Base-by-base conservation (phyloP, 2,113 vertebrate genomes). In the Lophotis ruficrista region DNA sequence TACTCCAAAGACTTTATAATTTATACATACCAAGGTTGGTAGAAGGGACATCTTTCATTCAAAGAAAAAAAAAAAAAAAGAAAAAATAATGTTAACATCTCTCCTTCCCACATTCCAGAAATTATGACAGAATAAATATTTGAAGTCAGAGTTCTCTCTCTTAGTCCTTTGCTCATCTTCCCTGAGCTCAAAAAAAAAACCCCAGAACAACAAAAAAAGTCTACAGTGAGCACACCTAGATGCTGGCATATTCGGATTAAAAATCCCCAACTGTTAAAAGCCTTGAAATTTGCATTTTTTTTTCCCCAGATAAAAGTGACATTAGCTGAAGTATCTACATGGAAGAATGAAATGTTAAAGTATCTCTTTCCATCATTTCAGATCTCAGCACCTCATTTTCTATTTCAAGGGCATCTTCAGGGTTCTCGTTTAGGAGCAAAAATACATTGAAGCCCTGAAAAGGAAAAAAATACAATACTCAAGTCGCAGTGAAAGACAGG, bases 351-450 rank as follows among this genome's bases (percentile, higher is more conserved):
- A 23, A 84, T 69, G 28, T 30, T 87, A 24, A 90, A 75, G 22
- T 54, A 82, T 79, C 7, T 28, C 53, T 57, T 57, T 82, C 45
- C 56, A 24, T n/a, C 33, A 53, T 87, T 64, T 83, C n/a, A 64
- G n/a, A 58, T 14, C 14, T 78, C 68, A 64, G 60, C 33, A 82
- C 50, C 14, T 75, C 50, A 28, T 84, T 86, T 95, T 72, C 47
- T 78, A 21, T 90, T 88, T 91, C 92, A 94, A 92, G 72, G 86
- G 30, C 65, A 86, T 89, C 50, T 83, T 31, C 23, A 45, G 86
- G 28, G 37, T 57, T 92, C 33, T 89, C 45, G 69, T 93, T 76
- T 38, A 82, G 77, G 25, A 92, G 12, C 5, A 82, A 84, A 79
- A 92, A 38, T 60, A 64, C 8, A 1, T 3, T 60, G 47, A 75